Conservation (phyloP, 2,113 vertebrate species). For the Indicator maculatus region DNA sequence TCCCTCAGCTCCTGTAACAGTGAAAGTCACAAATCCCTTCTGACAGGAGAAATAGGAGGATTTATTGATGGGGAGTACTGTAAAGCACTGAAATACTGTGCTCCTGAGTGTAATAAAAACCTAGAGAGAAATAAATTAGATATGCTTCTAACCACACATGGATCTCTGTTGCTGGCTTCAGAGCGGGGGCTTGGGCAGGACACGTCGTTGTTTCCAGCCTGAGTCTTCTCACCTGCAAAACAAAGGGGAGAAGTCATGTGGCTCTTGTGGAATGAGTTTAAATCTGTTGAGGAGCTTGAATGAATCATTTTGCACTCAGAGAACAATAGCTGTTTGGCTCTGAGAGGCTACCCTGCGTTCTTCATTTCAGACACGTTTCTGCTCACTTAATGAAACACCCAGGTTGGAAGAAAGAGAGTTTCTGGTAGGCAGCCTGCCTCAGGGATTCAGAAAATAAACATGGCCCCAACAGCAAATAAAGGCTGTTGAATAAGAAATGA, state of each 20-base stretch:
- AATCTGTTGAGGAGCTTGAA: neutral
- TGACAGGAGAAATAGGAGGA: neutral
- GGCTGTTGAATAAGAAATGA: neutral
- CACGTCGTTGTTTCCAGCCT: neutral
- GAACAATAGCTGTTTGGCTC: neutral
- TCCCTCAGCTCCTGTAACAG: neutral
- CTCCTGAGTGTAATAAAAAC: constrained; percentile 53
- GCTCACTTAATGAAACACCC: neutral
- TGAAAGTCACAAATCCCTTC: constrained; percentile 50
- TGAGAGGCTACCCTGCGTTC: neutral
- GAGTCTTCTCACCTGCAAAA: neutral
- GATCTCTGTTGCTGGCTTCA: neutral
- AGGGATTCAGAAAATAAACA: neutral
- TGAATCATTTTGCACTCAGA: neutral
- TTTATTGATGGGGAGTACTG: constrained; percentile 55
- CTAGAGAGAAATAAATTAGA: constrained; percentile 46
- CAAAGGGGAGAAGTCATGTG: neutral
- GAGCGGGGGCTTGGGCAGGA: neutral
- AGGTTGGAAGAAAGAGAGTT: neutral
- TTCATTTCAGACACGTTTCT: neutral
- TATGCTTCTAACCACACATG: neutral
- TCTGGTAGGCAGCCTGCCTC: neutral
- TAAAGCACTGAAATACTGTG: constrained; percentile 51
- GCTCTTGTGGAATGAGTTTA: neutral
- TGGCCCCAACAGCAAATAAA: neutral